phyloP scores from a whole-genome alignment of 2,888 invertebrate genomes.

The Sarcophaga carnaria region DNA sequence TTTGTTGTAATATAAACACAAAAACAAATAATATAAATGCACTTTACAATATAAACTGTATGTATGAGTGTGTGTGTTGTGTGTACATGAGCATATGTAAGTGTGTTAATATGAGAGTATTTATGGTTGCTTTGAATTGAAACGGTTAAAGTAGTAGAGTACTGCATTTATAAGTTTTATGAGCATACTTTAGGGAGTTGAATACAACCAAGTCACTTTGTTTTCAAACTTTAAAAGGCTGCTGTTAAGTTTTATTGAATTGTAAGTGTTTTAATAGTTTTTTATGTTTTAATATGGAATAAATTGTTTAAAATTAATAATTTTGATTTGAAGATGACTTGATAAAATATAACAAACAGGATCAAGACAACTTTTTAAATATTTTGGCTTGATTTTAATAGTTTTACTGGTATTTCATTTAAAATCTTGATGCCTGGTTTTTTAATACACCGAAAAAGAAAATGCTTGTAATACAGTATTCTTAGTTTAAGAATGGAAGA shows the following conservation, averaged over 20 bases:
- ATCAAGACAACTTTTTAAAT: neutral
- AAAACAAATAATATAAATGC: constrained; percentile 36
- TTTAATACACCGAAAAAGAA: too few relatives aligned
- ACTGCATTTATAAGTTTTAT: neutral
- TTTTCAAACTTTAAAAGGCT: neutral
- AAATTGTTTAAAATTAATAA: neutral
- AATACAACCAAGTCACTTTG: neutral
- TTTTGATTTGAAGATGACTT: neutral
- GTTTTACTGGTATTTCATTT: too few relatives aligned
- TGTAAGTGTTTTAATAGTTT: neutral
- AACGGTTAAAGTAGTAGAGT: neutral
- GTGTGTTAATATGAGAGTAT: constrained; percentile 6
- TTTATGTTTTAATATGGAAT: neutral
- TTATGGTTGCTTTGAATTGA: neutral
- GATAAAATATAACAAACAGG: too few relatives aligned
- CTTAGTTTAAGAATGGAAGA: neutral
- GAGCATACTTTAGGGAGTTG: neutral
- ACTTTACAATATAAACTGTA: neutral
- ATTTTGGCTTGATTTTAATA: neutral
- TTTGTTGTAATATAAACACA: constrained; percentile 8
- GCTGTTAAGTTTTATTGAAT: neutral
- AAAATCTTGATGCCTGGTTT: too few relatives aligned
- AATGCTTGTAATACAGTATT: neutral
- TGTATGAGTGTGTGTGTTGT: constrained; percentile 9
- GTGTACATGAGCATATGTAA: neutral